Percentiles rank a stretch among this genome's conserved stretches.
These are phyloP conservation scores for Chinchilla lanigera DNA, from an alignment of 2,113 vertebrate genomes.

Conservation along the genomic window DNA sequence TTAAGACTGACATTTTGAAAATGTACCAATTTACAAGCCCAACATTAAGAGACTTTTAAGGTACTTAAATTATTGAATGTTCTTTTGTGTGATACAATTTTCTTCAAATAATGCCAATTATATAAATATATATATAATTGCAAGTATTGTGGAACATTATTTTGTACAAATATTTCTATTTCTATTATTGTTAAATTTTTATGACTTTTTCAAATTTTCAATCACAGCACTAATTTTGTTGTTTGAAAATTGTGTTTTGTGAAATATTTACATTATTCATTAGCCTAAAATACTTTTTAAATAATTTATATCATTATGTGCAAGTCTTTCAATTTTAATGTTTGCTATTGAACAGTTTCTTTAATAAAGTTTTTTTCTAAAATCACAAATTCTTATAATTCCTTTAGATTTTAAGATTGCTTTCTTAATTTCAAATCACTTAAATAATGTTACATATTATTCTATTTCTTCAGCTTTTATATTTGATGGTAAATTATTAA, in stretches of 20 bases:
- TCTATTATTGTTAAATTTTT: neutral
- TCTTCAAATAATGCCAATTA: neutral
- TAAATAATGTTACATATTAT: neutral
- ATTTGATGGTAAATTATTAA: neutral
- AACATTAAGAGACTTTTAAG: neutral
- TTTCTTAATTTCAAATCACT: neutral
- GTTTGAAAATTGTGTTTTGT: neutral
- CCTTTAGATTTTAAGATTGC: neutral
- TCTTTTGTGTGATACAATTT: neutral
- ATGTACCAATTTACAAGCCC: neutral
- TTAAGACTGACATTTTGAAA: neutral
- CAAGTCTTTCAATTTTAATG: neutral
- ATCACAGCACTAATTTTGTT: neutral
- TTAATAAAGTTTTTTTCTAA: neutral
- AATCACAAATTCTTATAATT: neutral
- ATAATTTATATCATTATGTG: neutral
- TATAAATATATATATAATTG: neutral
- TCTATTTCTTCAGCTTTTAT: neutral
- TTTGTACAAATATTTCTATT: neutral
- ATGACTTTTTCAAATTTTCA: neutral
- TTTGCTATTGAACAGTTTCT: neutral
- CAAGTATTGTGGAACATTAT: neutral
- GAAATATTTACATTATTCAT: neutral
- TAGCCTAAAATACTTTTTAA: neutral
- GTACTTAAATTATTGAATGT: neutral